A percentile compares a stretch with the other conserved stretches of the same genome.
phyloP scores from a whole-genome alignment of 2,797 vertebrate genomes.

The Sorex maritimensis region DNA sequence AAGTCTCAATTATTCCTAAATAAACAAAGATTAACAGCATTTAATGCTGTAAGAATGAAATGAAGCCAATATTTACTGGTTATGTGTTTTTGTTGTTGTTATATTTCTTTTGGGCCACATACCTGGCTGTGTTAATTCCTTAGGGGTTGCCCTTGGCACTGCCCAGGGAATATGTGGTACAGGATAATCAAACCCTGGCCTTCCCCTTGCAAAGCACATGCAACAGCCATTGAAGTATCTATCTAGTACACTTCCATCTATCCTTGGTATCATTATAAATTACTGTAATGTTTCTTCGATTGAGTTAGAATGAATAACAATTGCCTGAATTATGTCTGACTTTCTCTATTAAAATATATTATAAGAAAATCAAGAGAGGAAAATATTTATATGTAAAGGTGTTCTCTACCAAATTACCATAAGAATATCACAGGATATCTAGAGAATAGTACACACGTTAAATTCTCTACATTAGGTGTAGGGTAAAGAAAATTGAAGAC shows the following conservation, averaged over 20 bases:
- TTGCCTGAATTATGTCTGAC: background rate
- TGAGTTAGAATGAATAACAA: background rate
- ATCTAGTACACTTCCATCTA: background rate
- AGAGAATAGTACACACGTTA: background rate
- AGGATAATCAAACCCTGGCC: no score
- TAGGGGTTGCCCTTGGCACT: no score
- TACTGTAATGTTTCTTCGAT: background rate
- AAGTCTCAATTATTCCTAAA: background rate
- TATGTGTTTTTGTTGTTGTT: no score
- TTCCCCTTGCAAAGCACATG: no score
- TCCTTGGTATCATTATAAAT: slow-evolving; percentile 18
- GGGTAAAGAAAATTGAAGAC: background rate
- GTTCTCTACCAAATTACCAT: background rate
- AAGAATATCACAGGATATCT: background rate
- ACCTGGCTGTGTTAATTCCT: no score
- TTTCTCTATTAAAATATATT: background rate
- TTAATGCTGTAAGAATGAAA: background rate
- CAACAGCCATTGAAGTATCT: no score
- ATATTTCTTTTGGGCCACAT: no score
- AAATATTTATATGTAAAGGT: background rate
- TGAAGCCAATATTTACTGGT: background rate
- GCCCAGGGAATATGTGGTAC: no score
- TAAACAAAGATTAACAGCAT: background rate
- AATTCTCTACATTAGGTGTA: background rate
- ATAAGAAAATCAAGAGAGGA: slow-evolving; percentile 18